A percentile compares a stretch with the other conserved stretches of the same genome.
phyloP scores from a whole-genome alignment of 2,797 vertebrate species.

The Bradypus variegatus region DNA sequence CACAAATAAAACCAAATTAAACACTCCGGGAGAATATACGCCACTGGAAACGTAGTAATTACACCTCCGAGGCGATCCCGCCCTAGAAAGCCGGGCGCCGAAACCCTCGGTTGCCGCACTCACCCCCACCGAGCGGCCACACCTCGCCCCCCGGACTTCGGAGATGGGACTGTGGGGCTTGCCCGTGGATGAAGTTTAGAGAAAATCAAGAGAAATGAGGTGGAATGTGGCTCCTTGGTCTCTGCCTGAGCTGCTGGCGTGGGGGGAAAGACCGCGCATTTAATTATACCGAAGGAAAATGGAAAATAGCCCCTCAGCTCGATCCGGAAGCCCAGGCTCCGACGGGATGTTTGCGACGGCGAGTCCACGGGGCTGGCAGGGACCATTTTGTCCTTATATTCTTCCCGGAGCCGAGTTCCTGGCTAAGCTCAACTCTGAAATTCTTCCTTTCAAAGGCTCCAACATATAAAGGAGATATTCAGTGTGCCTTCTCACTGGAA shows the following conservation, averaged over 20 bases:
- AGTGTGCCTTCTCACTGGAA: neutral
- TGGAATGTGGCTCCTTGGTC: neutral
- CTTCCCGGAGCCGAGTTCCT: neutral
- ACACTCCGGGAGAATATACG: slow-evolving; percentile 56
- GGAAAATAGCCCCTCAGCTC: neutral
- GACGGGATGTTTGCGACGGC: neutral
- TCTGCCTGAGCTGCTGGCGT: neutral
- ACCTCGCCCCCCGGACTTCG: neutral
- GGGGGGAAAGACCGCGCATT: neutral
- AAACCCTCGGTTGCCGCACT: neutral
- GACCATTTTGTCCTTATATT: neutral
- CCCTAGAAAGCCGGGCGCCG: slow-evolving; percentile 37
- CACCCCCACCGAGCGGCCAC: neutral
- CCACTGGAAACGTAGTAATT: slow-evolving; percentile 58
- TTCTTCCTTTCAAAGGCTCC: slow-evolving; percentile 12
- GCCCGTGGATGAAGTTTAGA: neutral
- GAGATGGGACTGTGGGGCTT: neutral
- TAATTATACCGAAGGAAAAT: slow-evolving; percentile 11
- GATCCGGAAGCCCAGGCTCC: neutral
- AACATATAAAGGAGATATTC: neutral
- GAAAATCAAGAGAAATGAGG: neutral
- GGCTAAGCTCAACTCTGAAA: slow-evolving; percentile 12
- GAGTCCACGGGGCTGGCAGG: neutral
- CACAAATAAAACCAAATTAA: slow-evolving; percentile 65
- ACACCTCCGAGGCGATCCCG: slow-evolving; percentile 37